phyloP scores from a whole-genome alignment of 2,113 vertebrate species.

The Globicephala melas region DNA sequence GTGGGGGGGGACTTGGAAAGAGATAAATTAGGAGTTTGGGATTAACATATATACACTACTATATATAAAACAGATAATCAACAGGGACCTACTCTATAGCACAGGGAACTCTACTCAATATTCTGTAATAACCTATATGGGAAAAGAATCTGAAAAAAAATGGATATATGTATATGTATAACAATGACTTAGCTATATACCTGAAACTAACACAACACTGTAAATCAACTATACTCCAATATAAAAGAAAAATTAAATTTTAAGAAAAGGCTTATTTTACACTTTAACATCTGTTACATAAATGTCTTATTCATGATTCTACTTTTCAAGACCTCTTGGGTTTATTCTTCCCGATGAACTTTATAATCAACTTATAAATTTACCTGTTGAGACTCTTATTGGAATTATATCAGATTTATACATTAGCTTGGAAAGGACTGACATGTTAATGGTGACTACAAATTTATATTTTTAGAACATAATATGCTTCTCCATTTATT shows the following conservation, averaged over 20 bases:
- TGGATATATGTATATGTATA: neutral
- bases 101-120: neutral
- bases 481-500: neutral
- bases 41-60: no score
- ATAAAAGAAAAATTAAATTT: neutral
- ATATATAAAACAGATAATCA: neutral
- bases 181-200: neutral
- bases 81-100: neutral
- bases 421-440: neutral
- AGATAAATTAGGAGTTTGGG: neutral
- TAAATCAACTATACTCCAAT: neutral
- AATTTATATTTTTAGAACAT: neutral
- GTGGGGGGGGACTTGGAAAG: no score
- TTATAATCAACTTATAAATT: constrained; percentile 18
- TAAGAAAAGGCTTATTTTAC: neutral
- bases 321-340: neutral
- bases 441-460: neutral
- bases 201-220: neutral
- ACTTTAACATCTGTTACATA: neutral
- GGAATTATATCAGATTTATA: neutral
- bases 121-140: neutral
- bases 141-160: neutral
- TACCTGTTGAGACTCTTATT: neutral
- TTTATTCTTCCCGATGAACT: neutral
- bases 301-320: neutral